phyloP scores from a whole-genome alignment of 2,888 invertebrate species.

The Caenorhabditis sinica region DNA sequence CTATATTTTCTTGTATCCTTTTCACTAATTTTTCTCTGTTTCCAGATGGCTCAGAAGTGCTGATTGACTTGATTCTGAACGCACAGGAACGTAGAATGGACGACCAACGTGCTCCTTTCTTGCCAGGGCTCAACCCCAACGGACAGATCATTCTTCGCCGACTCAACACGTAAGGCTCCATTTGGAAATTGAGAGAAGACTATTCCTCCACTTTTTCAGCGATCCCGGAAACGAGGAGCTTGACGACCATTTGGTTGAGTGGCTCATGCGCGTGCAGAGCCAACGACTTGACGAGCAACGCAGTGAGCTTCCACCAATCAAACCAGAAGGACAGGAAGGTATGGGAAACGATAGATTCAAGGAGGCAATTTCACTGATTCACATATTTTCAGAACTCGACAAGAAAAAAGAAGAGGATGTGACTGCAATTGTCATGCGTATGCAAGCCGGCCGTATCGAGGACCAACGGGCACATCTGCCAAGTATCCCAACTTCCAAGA shows the following conservation, averaged over 20 bases:
- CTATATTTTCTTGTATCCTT: background rate
- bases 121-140: slow-evolving; percentile 72
- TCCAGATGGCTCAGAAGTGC: slow-evolving; percentile 77
- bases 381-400: slow-evolving; percentile 29
- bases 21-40: slow-evolving; percentile 4
- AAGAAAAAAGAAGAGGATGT: slow-evolving; percentile 76
- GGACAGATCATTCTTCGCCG: slow-evolving; percentile 66
- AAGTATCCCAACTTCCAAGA: slow-evolving; percentile 38
- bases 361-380: background rate
- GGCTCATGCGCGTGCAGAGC: slow-evolving; percentile 77
- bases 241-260: slow-evolving; percentile 70
- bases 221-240: slow-evolving; percentile 65
- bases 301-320: slow-evolving; percentile 74
- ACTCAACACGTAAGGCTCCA: slow-evolving; percentile 54
- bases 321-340: slow-evolving; percentile 51
- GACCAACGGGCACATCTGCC: slow-evolving; percentile 78
- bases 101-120: slow-evolving; percentile 70
- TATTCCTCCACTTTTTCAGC: slow-evolving; percentile 37
- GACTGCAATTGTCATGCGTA: slow-evolving; percentile 74
- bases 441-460: slow-evolving; percentile 79
- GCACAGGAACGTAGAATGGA: slow-evolving; percentile 75
- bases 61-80: slow-evolving; percentile 75
- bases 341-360: background rate
- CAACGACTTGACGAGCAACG: slow-evolving; percentile 81
- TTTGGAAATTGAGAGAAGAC: background rate